These are phyloP conservation scores for Blomia tropicalis DNA, from an alignment of 2,888 invertebrate genomes.

Conservation along the genomic window DNA sequence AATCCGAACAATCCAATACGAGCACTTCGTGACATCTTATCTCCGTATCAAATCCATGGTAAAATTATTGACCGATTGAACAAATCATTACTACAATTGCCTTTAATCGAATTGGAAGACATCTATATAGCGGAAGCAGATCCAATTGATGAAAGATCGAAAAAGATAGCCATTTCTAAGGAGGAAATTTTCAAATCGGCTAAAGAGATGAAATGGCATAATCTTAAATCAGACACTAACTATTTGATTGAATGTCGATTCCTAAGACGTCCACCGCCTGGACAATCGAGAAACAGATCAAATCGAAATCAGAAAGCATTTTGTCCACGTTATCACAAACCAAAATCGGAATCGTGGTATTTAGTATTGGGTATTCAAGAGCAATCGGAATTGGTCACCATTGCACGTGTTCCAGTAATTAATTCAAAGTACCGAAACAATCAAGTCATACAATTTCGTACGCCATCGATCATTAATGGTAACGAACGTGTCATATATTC, in stretches of 20 bases:
- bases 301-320: slow-evolving; percentile 42
- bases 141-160: not conserved
- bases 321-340: slow-evolving; percentile 71
- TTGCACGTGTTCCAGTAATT: slow-evolving; percentile 50
- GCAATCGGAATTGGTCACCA: slow-evolving; percentile 54
- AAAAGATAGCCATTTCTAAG: not conserved
- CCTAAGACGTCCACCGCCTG: slow-evolving; percentile 14
- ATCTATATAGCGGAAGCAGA: not conserved
- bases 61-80: slow-evolving; percentile 24
- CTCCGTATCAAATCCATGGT: not conserved
- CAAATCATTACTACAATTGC: slow-evolving; percentile 43
- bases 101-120: slow-evolving; percentile 32
- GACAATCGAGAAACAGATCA: slow-evolving; percentile 35
- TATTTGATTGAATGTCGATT: slow-evolving; percentile 48
- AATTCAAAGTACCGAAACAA: slow-evolving; percentile 20
- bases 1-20: not conserved
- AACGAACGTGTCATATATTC: slow-evolving; percentile 52
- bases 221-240: slow-evolving; percentile 52
- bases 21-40: not conserved
- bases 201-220: slow-evolving; percentile 41
- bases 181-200: not conserved
- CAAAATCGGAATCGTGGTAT: slow-evolving; percentile 92
- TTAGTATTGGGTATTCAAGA: slow-evolving; percentile 59
- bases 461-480: slow-evolving; percentile 36
- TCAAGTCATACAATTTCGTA: not conserved